These are phyloP conservation scores for Phytoseiulus persimilis DNA, from an alignment of 2,888 invertebrate genomes.

Conservation along the genomic window DNA sequence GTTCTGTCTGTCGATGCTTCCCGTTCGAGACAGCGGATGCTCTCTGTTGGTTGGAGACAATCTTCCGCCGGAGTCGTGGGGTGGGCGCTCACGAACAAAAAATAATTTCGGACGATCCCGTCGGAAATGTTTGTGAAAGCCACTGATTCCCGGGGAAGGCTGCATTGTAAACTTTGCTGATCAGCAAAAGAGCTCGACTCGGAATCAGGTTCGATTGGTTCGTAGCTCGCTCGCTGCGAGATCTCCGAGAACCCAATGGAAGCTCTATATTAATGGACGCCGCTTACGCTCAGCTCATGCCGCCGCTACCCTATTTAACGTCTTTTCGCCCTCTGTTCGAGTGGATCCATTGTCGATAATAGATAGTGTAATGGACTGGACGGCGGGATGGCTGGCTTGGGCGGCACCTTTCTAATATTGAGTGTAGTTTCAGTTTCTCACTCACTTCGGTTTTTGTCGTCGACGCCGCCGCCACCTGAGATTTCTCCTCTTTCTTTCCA, in stretches of 20 bases:
- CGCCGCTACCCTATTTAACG: background rate
- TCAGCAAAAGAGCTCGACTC: background rate
- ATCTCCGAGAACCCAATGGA: background rate
- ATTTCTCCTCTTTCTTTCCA: background rate
- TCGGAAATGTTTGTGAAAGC: background rate
- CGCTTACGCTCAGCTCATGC: background rate
- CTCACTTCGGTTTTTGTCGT: background rate
- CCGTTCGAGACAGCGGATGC: background rate
- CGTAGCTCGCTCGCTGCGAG: background rate
- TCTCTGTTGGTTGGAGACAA: background rate
- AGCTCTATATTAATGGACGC: background rate
- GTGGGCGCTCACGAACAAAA: background rate
- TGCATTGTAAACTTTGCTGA: background rate
- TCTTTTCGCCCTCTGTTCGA: conserved; percentile 5
- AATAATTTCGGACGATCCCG: background rate
- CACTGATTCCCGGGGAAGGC: background rate
- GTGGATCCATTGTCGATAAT: conserved; percentile 5
- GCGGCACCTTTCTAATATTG: background rate
- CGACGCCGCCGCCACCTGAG: background rate
- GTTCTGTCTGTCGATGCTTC: background rate
- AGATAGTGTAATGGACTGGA: conserved; percentile 5
- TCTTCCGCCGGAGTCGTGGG: background rate
- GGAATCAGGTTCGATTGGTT: background rate
- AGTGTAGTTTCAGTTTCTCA: background rate
- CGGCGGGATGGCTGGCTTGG: background rate